phyloP scores from a whole-genome alignment of 2,797 vertebrate genomes.

The Cercopithecus neglectus region DNA sequence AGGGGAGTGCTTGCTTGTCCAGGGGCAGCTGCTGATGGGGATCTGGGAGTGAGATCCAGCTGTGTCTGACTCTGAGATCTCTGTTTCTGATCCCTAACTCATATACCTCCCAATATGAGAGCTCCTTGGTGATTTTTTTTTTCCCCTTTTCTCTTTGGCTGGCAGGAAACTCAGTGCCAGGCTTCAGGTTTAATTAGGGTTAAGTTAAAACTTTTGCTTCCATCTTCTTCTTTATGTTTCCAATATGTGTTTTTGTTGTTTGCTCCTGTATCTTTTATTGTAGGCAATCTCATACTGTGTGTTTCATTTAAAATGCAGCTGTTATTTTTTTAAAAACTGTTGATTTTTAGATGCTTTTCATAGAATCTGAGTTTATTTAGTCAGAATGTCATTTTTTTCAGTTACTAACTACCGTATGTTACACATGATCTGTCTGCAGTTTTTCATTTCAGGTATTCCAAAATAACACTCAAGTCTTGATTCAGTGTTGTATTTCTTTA shows the following conservation, averaged over 20 bases:
- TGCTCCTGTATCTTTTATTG: neutral
- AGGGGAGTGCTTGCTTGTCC: neutral
- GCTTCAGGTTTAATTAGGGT: neutral
- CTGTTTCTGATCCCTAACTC: neutral
- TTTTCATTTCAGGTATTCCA: neutral
- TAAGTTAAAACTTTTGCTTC: conserved; percentile 8
- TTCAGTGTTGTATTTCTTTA: neutral
- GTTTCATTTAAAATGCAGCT: neutral
- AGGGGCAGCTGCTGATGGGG: neutral
- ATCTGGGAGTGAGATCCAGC: neutral
- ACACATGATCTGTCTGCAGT: neutral
- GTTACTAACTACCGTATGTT: neutral
- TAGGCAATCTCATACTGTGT: neutral
- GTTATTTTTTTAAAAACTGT: neutral
- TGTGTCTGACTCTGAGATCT: neutral
- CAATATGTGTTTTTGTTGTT: neutral
- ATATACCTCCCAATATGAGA: neutral
- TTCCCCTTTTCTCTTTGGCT: neutral
- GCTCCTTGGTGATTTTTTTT: neutral
- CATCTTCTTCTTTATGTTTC: neutral
- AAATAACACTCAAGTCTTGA: neutral
- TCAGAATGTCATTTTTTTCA: neutral
- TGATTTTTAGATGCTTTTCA: neutral
- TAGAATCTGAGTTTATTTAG: neutral
- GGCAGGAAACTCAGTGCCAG: neutral